A percentile compares a stretch with the other conserved stretches of the same genome.
Conservation (phyloP, 2,797 vertebrate genomes). For the Choloepus didactylus region DNA sequence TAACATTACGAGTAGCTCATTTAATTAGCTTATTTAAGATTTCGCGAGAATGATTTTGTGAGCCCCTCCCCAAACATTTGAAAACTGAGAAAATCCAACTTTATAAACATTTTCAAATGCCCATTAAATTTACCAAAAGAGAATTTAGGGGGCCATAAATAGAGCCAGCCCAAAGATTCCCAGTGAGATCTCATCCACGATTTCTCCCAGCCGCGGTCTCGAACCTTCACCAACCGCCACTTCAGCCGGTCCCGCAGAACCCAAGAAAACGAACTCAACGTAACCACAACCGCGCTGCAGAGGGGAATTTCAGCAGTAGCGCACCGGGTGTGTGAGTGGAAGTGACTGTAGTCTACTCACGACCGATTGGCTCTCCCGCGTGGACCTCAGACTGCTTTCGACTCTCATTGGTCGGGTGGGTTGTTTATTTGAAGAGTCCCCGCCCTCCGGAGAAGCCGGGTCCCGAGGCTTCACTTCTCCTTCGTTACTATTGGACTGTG, state of each 20-base stretch:
- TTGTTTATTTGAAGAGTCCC: slow-evolving; percentile 80
- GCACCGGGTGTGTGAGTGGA: slow-evolving; percentile 80
- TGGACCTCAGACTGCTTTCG: neutral
- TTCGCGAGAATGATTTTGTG: neutral
- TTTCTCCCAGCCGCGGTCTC: neutral
- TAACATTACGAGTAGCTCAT: neutral
- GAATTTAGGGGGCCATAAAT: neutral
- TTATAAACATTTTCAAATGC: neutral
- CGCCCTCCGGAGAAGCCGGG: slow-evolving; percentile 77
- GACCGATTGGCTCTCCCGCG: slow-evolving; percentile 74
- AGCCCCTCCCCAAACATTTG: neutral
- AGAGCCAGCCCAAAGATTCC: neutral
- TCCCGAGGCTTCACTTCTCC: slow-evolving; percentile 55
- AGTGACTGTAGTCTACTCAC: slow-evolving; percentile 66
- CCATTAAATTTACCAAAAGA: neutral
- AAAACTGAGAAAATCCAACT: neutral
- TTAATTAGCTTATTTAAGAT: neutral
- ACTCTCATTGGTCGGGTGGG: slow-evolving; percentile 70
- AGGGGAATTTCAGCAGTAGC: slow-evolving; percentile 48
- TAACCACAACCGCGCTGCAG: accelerated
- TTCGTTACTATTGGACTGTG: slow-evolving; percentile 45
- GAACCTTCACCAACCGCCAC: neutral
- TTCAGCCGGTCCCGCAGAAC: accelerated
- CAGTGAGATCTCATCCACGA: neutral
- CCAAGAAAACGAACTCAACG: accelerated